phyloP scores from a whole-genome alignment of 2,113 vertebrate species.

The Heterochromis multidens region DNA sequence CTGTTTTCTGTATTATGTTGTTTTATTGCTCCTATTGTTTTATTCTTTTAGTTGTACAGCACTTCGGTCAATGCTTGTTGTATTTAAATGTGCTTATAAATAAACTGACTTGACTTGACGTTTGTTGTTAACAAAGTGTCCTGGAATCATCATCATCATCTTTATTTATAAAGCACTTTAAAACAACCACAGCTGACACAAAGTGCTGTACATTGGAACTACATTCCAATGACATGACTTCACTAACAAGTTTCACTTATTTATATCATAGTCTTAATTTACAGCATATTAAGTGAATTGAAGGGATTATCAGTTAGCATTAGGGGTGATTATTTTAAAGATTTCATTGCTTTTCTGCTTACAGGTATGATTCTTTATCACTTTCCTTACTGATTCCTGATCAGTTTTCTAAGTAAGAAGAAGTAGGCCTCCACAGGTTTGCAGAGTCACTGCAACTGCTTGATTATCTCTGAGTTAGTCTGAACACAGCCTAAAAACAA shows the following conservation, averaged over 20 bases:
- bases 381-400: neutral
- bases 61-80: neutral
- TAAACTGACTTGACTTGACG: neutral
- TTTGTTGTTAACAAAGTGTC: neutral
- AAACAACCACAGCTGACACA: no score
- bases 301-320: accelerated
- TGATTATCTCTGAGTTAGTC: neutral
- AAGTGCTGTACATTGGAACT: no score
- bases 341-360: neutral
- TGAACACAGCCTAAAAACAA: neutral
- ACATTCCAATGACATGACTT: neutral
- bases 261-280: neutral
- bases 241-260: neutral
- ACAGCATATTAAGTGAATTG: neutral
- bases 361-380: neutral
- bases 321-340: neutral
- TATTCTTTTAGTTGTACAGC: neutral
- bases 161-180: no score
- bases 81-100: neutral
- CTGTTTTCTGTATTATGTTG: neutral
- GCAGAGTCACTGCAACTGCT: neutral
- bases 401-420: neutral
- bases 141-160: no score
- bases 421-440: neutral
- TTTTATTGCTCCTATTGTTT: neutral